These are phyloP conservation scores for Etheostoma spectabile DNA, from an alignment of 2,113 vertebrate species.

Conservation along the genomic window DNA sequence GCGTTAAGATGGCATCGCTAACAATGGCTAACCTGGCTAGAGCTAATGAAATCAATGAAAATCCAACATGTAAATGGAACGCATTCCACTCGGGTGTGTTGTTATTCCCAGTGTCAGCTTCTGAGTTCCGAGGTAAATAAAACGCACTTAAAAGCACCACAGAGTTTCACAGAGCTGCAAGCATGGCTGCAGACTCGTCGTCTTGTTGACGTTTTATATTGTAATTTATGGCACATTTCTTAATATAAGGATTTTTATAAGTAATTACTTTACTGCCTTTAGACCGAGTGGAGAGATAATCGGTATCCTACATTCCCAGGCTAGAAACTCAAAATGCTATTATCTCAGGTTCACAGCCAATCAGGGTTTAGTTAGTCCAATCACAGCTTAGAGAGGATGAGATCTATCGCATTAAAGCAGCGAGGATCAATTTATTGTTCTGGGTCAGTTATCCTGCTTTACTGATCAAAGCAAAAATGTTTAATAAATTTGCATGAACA, in stretches of 20 bases:
- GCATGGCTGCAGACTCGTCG: background rate
- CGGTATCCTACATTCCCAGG: background rate
- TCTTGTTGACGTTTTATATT: no score
- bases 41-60: no score
- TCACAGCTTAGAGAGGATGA: slow-evolving; percentile 17
- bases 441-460: background rate
- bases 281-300: background rate
- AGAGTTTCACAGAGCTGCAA: background rate
- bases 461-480: background rate
- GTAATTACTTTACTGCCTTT: background rate
- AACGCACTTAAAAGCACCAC: no score
- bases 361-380: slow-evolving; percentile 13
- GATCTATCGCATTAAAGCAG: background rate
- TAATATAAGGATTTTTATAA: background rate
- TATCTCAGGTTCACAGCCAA: background rate
- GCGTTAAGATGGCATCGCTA: no score
- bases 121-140: no score
- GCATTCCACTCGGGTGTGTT: no score
- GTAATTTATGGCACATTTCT: background rate
- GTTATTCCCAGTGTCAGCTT: no score
- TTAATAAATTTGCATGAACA: background rate
- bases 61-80: no score
- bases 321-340: background rate
- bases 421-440: background rate
- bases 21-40: no score